These are phyloP conservation scores for Polyergus mexicanus DNA, from an alignment of 1,140 invertebrate species.

Conservation along the genomic window DNA sequence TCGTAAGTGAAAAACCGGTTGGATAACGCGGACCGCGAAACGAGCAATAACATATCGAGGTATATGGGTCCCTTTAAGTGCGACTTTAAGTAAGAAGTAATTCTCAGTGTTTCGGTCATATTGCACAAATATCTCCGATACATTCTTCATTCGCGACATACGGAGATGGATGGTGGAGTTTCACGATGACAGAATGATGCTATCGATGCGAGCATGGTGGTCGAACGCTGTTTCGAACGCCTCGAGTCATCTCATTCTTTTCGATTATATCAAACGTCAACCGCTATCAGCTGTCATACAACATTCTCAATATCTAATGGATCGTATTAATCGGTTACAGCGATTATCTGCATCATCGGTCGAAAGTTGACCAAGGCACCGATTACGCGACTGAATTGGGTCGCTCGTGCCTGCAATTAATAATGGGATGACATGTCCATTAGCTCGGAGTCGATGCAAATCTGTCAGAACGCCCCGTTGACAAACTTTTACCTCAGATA, in stretches of 20 bases:
- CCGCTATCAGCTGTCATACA: constrained; percentile 64
- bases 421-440: constrained; percentile 74
- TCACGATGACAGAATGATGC: constrained; percentile 57
- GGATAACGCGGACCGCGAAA: background rate
- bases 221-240: constrained; percentile 46
- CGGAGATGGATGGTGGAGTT: constrained; percentile 33
- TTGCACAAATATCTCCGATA: constrained; percentile 35
- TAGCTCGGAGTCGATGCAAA: constrained; percentile 50
- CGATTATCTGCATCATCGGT: constrained; percentile 69
- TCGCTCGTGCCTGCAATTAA: constrained; percentile 71
- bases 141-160: constrained; percentile 42
- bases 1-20: constrained; percentile 49
- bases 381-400: constrained; percentile 72
- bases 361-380: constrained; percentile 69
- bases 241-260: constrained; percentile 38
- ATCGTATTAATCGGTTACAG: constrained; percentile 70
- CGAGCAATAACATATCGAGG: constrained; percentile 26
- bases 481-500: constrained; percentile 24
- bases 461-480: constrained; percentile 17
- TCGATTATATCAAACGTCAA: constrained; percentile 65
- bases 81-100: constrained; percentile 38
- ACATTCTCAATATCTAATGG: constrained; percentile 72
- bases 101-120: constrained; percentile 33
- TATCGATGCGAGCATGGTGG: constrained; percentile 69
- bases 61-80: constrained; percentile 41